A percentile compares a stretch with the other conserved stretches of the same genome.
phyloP scores from a whole-genome alignment of 2,113 vertebrate species.

The Hemiscyllium ocellatum region DNA sequence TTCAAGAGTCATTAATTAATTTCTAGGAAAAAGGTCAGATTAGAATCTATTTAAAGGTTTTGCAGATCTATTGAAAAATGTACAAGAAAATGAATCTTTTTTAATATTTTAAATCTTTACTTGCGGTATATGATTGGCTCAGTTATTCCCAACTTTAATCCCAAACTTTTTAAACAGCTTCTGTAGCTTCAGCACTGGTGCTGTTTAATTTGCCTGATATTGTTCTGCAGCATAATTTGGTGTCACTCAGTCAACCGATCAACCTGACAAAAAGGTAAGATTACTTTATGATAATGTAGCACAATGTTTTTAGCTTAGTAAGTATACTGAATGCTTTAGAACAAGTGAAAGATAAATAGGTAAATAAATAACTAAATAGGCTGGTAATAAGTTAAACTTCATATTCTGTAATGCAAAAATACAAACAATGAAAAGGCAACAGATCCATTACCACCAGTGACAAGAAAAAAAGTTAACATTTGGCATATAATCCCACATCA shows the following conservation, averaged over 20 bases:
- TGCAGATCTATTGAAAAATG: neutral
- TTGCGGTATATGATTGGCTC: neutral
- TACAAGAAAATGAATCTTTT: neutral
- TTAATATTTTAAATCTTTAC: neutral
- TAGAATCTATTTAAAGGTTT: neutral
- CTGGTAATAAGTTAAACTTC: neutral
- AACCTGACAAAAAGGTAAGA: too few species aligned
- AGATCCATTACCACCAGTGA: neutral
- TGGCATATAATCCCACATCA: neutral
- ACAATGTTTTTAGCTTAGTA: neutral
- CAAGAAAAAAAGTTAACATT: neutral
- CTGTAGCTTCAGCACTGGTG: neutral
- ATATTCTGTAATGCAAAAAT: neutral
- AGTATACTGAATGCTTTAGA: neutral
- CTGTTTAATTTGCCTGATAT: neutral
- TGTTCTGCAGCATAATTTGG: neutral
- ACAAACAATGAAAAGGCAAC: neutral
- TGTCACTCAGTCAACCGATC: neutral
- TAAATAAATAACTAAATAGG: neutral
- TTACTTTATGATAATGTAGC: too few species aligned
- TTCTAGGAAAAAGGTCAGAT: neutral
- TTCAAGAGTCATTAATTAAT: neutral
- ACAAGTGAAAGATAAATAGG: neutral
- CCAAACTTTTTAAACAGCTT: constrained; percentile 2
- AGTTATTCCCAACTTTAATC: neutral